Evolutionary conservation across 1,140 invertebrate genomes (phyloP).

Genomic region (Lepidotrigona ventralis): DNA sequence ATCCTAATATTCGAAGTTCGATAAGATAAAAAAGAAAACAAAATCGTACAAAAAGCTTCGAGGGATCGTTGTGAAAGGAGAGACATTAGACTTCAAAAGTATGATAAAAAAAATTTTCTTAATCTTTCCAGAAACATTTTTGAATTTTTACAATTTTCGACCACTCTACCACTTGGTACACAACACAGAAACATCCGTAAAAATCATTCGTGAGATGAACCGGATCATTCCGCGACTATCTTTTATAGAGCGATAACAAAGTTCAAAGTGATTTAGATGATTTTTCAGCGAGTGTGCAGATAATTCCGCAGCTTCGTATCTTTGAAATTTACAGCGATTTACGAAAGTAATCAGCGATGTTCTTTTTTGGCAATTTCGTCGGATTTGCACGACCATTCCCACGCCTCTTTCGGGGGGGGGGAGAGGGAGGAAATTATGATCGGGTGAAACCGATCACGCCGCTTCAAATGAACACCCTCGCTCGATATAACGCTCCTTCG

Average conservation of each 20-base stretch:
- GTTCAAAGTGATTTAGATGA: too few relatives aligned
- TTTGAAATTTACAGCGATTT: slow-evolving; percentile 4
- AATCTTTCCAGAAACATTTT: too few relatives aligned
- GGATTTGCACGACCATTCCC: slow-evolving; percentile 21
- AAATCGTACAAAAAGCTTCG: too few relatives aligned
- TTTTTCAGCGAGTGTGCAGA: background rate
- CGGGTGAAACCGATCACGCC: slow-evolving; percentile 26
- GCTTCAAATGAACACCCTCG: slow-evolving; percentile 18
- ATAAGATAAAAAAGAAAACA: too few relatives aligned
- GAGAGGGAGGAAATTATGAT: slow-evolving; percentile 43
- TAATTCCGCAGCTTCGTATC: background rate
- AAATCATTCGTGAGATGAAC: too few relatives aligned
- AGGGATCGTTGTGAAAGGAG: too few relatives aligned
- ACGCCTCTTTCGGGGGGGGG: background rate
- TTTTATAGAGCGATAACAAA: background rate
- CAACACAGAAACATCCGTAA: too few relatives aligned
- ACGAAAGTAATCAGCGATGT: background rate
- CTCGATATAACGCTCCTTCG: slow-evolving; percentile 9
- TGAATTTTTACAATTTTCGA: too few relatives aligned
- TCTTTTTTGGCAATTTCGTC: background rate
- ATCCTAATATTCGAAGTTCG: too few relatives aligned
- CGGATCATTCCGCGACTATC: background rate
- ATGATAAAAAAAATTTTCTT: too few relatives aligned
- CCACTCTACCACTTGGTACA: too few relatives aligned
- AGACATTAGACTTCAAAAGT: too few relatives aligned